Percentiles rank a stretch among this genome's conserved stretches.
These are phyloP conservation scores for Hydrozoanthus tunicans DNA, from an alignment of 64 coral and sea anemone species.

Conservation along the genomic window DNA sequence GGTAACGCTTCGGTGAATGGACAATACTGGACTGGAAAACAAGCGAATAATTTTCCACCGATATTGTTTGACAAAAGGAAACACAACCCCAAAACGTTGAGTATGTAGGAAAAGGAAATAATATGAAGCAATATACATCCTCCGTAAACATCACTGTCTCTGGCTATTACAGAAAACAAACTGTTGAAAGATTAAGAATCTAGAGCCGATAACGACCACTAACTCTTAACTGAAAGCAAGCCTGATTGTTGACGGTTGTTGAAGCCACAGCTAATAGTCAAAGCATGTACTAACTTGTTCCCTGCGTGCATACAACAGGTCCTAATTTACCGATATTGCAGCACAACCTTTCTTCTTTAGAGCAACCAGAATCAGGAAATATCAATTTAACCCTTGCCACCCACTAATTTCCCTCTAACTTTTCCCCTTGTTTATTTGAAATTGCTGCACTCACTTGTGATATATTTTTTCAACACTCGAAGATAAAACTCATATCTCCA, in stretches of 20 bases:
- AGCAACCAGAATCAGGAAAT: not conserved
- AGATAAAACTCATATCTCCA: too few relatives aligned
- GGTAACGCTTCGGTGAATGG: not conserved
- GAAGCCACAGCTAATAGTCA: not conserved
- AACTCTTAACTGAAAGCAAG: too few relatives aligned
- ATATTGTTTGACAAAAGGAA: not conserved
- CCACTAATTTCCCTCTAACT: not conserved
- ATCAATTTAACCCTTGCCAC: not conserved
- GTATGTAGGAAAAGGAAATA: not conserved
- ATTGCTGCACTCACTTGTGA: too few relatives aligned
- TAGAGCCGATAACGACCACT: not conserved
- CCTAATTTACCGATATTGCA: not conserved
- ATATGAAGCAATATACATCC: constrained; percentile 35
- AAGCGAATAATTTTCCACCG: too few relatives aligned
- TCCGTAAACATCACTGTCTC: constrained; percentile 31
- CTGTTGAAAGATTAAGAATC: not conserved
- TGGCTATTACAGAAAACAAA: constrained; percentile 31
- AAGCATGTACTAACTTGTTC: not conserved
- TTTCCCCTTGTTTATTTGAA: not conserved
- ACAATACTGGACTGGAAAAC: not conserved
- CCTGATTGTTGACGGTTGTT: not conserved
- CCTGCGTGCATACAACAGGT: too few relatives aligned
- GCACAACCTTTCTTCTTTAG: not conserved
- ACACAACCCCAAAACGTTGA: not conserved
- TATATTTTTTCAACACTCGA: too few relatives aligned